Conservation (phyloP, 2,797 vertebrate genomes). For the Enoplosus armatus region DNA sequence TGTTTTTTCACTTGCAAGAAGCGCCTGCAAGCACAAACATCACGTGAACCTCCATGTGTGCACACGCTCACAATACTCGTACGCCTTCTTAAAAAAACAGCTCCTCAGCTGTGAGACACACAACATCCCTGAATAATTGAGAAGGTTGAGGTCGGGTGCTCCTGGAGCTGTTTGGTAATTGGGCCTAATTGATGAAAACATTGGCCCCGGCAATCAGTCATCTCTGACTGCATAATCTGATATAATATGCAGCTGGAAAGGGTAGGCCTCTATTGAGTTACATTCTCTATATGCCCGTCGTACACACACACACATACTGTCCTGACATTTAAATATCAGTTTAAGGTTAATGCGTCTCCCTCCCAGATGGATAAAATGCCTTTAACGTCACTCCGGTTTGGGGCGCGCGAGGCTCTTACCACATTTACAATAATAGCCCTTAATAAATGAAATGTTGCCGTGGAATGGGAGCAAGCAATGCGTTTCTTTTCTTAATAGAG, state of each 20-base stretch:
- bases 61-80: neutral
- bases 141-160: constrained; percentile 41
- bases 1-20: neutral
- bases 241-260: constrained; percentile 75
- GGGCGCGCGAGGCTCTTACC: constrained; percentile 28
- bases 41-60: neutral
- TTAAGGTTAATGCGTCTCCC: constrained; percentile 81
- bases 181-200: constrained; percentile 79
- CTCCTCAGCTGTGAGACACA: constrained; percentile 33
- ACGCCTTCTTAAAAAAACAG: constrained; percentile 17
- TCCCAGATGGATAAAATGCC: constrained; percentile 68
- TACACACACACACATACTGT: constrained; percentile 48
- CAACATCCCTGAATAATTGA: constrained; percentile 53
- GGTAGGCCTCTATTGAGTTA: constrained; percentile 76
- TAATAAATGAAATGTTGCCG: constrained; percentile 41
- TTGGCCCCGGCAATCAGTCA: constrained; percentile 69
- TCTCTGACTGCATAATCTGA: constrained; percentile 74
- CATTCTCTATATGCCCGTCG: constrained; percentile 57
- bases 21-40: neutral
- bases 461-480: constrained; percentile 6
- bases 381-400: constrained; percentile 58
- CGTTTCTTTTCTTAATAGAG: neutral
- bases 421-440: constrained; percentile 56
- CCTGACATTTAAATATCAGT: constrained; percentile 86
- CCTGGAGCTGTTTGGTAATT: constrained; percentile 72